Percentiles rank a stretch among this genome's conserved stretches.
These are phyloP conservation scores for Pontoporia blainvillei DNA, from an alignment of 2,113 vertebrate species.

Conservation along the genomic window DNA sequence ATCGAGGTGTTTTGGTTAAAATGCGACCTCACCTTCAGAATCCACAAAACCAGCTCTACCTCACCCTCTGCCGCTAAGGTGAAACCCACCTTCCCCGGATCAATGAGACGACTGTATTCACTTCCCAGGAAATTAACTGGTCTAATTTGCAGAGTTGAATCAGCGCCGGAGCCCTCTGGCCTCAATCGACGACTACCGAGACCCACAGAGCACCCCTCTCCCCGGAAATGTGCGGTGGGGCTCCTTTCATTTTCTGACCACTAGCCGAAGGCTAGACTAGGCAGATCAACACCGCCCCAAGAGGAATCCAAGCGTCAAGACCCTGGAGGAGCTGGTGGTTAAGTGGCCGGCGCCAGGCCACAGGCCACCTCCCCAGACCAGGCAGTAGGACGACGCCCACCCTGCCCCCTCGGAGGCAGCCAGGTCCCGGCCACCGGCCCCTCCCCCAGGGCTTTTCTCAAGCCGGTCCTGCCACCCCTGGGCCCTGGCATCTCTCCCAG, in stretches of 20 bases:
- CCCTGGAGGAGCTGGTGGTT: not conserved
- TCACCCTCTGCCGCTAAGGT: not conserved
- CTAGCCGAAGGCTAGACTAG: not conserved
- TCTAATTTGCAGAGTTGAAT: constrained; percentile 30
- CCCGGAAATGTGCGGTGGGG: fast-evolving
- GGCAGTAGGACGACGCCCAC: not conserved
- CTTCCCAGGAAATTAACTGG: not conserved
- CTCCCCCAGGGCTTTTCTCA: fast-evolving
- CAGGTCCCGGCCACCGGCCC: fast-evolving
- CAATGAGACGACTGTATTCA: not conserved
- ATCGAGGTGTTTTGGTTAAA: not conserved
- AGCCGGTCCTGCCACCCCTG: not conserved
- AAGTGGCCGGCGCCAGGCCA: not conserved
- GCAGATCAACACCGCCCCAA: not conserved
- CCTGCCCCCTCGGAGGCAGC: not conserved
- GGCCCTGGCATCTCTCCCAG: not conserved
- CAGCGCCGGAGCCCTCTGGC: not conserved
- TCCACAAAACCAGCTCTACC: fast-evolving
- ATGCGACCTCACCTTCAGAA: not conserved
- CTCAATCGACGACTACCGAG: constrained; percentile 1
- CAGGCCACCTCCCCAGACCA: not conserved
- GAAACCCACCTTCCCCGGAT: not conserved
- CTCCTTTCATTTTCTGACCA: not conserved
- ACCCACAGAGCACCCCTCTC: not conserved
- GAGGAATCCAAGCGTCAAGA: not conserved